phyloP scores from a whole-genome alignment of 2,113 vertebrate genomes.

The Clinocottus analis region DNA sequence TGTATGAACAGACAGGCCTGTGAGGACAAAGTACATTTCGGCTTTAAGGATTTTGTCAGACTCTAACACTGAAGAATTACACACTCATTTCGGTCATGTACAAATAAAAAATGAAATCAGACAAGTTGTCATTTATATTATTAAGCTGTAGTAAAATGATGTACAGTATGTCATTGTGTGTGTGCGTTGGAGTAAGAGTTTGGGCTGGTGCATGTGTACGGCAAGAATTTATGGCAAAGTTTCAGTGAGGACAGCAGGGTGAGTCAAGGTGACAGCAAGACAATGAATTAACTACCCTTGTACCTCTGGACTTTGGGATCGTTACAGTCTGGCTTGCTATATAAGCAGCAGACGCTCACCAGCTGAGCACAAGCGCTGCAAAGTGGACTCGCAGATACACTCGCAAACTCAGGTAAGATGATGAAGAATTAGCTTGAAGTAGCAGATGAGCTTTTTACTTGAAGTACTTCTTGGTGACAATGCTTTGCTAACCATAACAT shows the following conservation, averaged over 20 bases:
- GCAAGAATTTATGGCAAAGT: conserved; percentile 33
- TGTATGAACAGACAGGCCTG: neutral
- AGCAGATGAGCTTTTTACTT: neutral
- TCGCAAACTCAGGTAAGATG: conserved; percentile 58
- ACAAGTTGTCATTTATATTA: neutral
- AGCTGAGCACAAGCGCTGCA: conserved; percentile 48
- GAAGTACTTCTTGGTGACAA: neutral
- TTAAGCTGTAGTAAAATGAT: neutral
- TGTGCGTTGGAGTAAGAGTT: neutral
- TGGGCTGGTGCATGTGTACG: neutral
- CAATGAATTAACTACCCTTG: too few relatives aligned
- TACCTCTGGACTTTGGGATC: conserved; percentile 77
- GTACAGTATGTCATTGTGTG: neutral
- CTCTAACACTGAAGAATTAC: neutral
- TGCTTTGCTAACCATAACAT: conserved; percentile 3
- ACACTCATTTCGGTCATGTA: neutral
- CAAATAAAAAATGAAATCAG: neutral
- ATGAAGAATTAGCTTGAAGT: too few relatives aligned
- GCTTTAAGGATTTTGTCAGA: neutral
- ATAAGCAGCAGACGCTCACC: conserved; percentile 57
- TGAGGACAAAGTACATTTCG: conserved; percentile 11
- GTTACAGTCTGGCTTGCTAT: conserved; percentile 62
- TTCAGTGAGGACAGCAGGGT: conserved; percentile 45
- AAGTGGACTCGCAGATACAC: conserved; percentile 55
- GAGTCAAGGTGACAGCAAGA: conserved; percentile 69